Percentiles rank a stretch among this genome's conserved stretches.
These are phyloP conservation scores for Synanthedon tipuliformis DNA, from an alignment of 2,888 invertebrate species.

Conservation along the genomic window DNA sequence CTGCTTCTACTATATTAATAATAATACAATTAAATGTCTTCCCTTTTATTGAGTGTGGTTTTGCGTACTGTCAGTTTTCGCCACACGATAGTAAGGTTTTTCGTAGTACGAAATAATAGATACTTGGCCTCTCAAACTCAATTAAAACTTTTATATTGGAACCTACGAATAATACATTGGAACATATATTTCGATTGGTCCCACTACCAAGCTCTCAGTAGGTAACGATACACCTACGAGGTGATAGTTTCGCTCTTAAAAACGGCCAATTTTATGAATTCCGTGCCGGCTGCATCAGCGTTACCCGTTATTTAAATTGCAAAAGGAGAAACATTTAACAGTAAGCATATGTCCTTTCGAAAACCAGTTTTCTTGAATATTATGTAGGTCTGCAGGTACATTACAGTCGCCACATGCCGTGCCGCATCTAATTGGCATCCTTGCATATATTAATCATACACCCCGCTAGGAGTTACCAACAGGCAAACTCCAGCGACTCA, in stretches of 20 bases:
- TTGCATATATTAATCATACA: slow-evolving; percentile 43
- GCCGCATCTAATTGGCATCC: slow-evolving; percentile 55
- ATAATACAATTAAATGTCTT: slow-evolving; percentile 6
- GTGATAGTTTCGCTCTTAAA: slow-evolving; percentile 18
- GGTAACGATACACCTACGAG: slow-evolving; percentile 29
- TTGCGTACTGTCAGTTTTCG: no score
- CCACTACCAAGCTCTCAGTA: no score
- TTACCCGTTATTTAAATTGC: slow-evolving; percentile 36
- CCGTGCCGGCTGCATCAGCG: slow-evolving; percentile 37
- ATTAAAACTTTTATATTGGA: no score
- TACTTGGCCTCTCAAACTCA: no score
- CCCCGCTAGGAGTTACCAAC: slow-evolving; percentile 17
- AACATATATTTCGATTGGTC: no score
- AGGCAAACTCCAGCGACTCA: slow-evolving; percentile 1
- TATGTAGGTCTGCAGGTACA: slow-evolving; percentile 19
- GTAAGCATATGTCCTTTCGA: slow-evolving; percentile 32
- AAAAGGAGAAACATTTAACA: slow-evolving; percentile 17
- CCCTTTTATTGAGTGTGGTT: no score
- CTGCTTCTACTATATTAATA: no score
- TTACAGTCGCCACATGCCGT: slow-evolving; percentile 30
- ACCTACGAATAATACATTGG: no score
- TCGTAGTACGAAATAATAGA: no score
- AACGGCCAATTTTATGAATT: slow-evolving; percentile 20
- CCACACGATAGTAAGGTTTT: no score
- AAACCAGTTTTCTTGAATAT: slow-evolving; percentile 24